Conservation (phyloP, 2,113 vertebrate species). For the Clupea harengus region DNA sequence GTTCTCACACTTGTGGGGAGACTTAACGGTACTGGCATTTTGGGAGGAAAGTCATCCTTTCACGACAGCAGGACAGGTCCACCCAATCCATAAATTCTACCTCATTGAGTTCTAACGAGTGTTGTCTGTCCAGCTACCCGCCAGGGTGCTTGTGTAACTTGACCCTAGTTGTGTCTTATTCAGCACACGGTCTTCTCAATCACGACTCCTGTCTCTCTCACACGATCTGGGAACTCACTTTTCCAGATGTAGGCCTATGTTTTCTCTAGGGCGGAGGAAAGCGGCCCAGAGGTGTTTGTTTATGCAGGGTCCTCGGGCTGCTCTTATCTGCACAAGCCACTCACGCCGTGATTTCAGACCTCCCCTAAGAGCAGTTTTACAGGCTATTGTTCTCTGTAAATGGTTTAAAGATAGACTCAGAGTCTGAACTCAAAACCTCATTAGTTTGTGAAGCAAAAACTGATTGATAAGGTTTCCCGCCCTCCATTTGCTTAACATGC, state of each 20-base stretch:
- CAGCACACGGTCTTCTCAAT: constrained; percentile 58
- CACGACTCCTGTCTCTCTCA: constrained; percentile 70
- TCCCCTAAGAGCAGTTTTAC: constrained; percentile 62
- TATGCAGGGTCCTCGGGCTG: constrained; percentile 57
- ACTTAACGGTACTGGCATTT: neutral
- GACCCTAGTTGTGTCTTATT: constrained; percentile 57
- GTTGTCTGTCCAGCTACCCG: neutral
- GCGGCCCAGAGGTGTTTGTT: constrained; percentile 69
- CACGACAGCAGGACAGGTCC: constrained; percentile 3
- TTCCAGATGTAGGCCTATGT: constrained; percentile 67
- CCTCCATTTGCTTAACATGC: neutral
- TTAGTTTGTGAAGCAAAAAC: constrained; percentile 45
- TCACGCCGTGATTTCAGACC: constrained; percentile 76
- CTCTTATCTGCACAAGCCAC: constrained; percentile 74
- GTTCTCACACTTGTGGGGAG: neutral
- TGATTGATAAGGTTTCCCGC: constrained; percentile 14
- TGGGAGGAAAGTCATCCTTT: neutral
- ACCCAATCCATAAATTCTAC: constrained; percentile 7
- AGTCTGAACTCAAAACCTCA: constrained; percentile 47
- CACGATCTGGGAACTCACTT: constrained; percentile 65
- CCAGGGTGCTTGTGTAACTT: constrained; percentile 56
- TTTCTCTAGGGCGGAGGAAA: constrained; percentile 49
- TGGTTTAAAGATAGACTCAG: constrained; percentile 66
- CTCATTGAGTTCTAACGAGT: neutral
- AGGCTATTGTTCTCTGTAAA: constrained; percentile 70